Base-by-base conservation (phyloP, 2,797 vertebrate species). In the Tapirus indicus region DNA sequence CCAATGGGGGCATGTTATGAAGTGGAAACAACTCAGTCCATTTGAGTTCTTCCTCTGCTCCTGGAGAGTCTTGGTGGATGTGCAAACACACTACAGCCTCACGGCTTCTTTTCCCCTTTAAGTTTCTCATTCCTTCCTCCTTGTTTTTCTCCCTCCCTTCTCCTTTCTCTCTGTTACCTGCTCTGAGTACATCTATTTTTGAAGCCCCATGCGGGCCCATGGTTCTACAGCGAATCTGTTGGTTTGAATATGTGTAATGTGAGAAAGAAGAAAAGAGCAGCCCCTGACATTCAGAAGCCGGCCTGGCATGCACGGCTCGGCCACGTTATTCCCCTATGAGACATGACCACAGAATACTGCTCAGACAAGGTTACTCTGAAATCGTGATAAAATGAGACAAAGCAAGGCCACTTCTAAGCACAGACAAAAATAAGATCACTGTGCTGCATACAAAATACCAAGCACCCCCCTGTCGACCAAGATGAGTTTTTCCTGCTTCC, bases 241-340 rank as follows among this genome's bases (percentile, higher is more conserved):
- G 49, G 38, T 64, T 49, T 72, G 60, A 72, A 85, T 25, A 68
- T 14, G 25, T n/a, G 35, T 21, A 27, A 58, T 64, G 5, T 62
- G 49, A 86, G 84, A 85, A 71, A 91, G 78, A 87, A 96, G 69
- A 58, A 77, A 78, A 66, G 23, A 80, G 58, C 38, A 80, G 35
- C 3, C 9, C 3, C 25, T 68, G 69, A 47, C 35, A 16, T 69
- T 49, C 11, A 58, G 90, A 80, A 72, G 29, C 58, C 85, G 35
- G 60, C 41, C 44, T 58, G 60, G 35, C 32, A 7, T 12, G 75
- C 82, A 77, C 20, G 90, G 23, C 16, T 54, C 32, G 4, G 54
- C n/a, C 60, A 49, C 23, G 60, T 52, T 56, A 29, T 60, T 93
- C 60, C 64, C 6, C 23, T 20, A 1, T 82, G 54, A 93, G 69